Base-by-base conservation (phyloP, 2,113 vertebrate genomes). In the Galbula dea region DNA sequence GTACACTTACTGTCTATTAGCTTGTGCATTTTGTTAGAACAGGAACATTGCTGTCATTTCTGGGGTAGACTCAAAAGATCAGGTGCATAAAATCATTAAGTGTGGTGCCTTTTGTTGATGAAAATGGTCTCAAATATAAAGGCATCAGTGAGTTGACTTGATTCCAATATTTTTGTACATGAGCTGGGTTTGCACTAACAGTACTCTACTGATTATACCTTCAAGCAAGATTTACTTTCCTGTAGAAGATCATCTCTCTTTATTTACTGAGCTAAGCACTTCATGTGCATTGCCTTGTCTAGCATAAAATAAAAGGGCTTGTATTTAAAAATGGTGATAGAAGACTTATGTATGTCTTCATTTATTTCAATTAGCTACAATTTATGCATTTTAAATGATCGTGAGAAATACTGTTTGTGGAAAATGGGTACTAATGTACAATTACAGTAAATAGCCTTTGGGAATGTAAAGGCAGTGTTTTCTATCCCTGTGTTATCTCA, bases 171-270 rank as follows among this genome's bases (percentile, higher is more conserved):
- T 93, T 63, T 43, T 83, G 57, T 59, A 83, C 43, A 43, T 91
- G 93, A 92, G 27, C 57, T 95, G 84, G 90, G 88, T 93, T 91
- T 97, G 63, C 46, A 83, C 48, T 71, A 84, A 84, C 76, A 88
- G 48, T 71, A 75, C 30, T 59, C 77, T 69, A 67, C 74, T 92
- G 88, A 94, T 94, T 95, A 91, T 81, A 92, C 30, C 59, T 93
- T 93, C 73, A 82, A 94, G 88, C 48, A 89, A 95, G 90, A 94
- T 86, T 91, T 96, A 87, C 63, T 93, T 88, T 82, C 51, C 67
- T 90, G 51, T 54, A 92, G 54, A 91, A 88, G 68, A 94, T 95
- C 73, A 94, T 91, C 82, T 43, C 34, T 94, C 80, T 95, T 86
- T 94, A 93, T 93, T 95, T 93, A 90, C 63, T 72, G 71, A 94